Conservation (phyloP, 2,113 vertebrate genomes). For the Phylloscopus whistleri region DNA sequence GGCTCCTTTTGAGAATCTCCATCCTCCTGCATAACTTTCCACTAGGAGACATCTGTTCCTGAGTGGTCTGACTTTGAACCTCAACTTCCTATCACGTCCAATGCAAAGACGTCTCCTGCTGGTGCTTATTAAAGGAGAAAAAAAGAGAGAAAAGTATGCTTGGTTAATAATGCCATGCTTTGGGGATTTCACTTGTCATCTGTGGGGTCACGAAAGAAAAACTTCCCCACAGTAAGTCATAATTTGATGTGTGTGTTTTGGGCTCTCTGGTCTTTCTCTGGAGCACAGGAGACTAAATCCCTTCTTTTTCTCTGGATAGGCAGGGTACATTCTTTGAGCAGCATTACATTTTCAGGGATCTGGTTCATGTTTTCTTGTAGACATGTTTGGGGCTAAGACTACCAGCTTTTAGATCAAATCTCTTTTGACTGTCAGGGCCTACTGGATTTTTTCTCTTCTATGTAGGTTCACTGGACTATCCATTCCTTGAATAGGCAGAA, state of each 20-base stretch:
- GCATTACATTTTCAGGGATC: background rate
- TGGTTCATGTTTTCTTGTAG: background rate
- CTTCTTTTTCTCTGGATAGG: background rate
- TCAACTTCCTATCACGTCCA: background rate
- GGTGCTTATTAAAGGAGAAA: constrained; percentile 1
- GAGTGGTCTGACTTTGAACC: constrained; percentile 19
- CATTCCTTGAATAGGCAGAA: background rate
- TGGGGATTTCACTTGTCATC: constrained; percentile 34
- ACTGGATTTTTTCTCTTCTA: background rate
- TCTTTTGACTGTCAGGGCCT: background rate
- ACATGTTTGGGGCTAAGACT: background rate
- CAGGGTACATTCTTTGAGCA: background rate
- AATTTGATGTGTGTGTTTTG: constrained; percentile 2
- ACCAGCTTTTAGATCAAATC: background rate
- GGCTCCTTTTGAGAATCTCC: background rate
- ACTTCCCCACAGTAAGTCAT: background rate
- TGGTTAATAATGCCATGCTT: constrained; percentile 29
- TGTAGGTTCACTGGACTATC: background rate
- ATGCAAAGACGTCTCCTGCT: constrained; percentile 36
- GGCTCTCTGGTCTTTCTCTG: constrained; percentile 2
- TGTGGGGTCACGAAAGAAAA: background rate
- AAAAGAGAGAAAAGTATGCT: background rate
- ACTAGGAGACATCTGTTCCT: constrained; percentile 30
- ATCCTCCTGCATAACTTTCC: constrained; percentile 17
- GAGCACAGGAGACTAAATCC: background rate